Evolutionary conservation across 92 coral and sea anemone genomes (phyloP), one percentile per base, ranked within the genome.

Genomic region (Epizoanthus scotinus): DNA sequence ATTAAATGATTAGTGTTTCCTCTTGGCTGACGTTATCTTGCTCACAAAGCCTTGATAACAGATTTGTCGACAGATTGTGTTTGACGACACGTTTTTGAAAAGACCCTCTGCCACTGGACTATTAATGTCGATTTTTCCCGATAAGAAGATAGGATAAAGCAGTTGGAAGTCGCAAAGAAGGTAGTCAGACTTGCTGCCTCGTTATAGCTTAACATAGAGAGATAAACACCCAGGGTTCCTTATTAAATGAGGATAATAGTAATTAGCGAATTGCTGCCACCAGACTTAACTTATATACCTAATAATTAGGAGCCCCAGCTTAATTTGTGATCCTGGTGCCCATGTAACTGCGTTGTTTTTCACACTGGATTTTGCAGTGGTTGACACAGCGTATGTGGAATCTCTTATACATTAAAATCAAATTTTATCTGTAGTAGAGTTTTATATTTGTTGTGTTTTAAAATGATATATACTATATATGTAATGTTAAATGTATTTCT

Each of bases 241-340:
- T 75, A 59, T 75, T 75, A 75, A 75, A 38, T 20, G 13, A 73
- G 65, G 81, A 75, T 75, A 75, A 75, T 75, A 75, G 81, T 75
- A 75, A 75, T 75, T 75, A 75, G 81, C 55, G 81, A 75, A 75
- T 75, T 67, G 81, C 68, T 75, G 42, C 81, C 81, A 75, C 60
- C 67, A 44, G 52, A 73, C 36, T 20, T 52, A 34, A 34, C 5
- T 31, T 17, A 54, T 58, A 58, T 28, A 58, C 81, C 68, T 58
- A 29, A 59, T 60, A 75, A 75, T 75, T 75, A 75, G 36, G 55
- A 58, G 44, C 81, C 50, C 12, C 14, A 5, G 52, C 52, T 44
- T 44, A 44, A 44, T 75, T 67, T 75, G 25, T 58, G 67, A 75
- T 5, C 67, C 25, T 42, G 29, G 54, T 20, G 15, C 9, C 14